These are phyloP conservation scores for Diarsia rubi DNA, from an alignment of 2,888 invertebrate species.

Conservation along the genomic window DNA sequence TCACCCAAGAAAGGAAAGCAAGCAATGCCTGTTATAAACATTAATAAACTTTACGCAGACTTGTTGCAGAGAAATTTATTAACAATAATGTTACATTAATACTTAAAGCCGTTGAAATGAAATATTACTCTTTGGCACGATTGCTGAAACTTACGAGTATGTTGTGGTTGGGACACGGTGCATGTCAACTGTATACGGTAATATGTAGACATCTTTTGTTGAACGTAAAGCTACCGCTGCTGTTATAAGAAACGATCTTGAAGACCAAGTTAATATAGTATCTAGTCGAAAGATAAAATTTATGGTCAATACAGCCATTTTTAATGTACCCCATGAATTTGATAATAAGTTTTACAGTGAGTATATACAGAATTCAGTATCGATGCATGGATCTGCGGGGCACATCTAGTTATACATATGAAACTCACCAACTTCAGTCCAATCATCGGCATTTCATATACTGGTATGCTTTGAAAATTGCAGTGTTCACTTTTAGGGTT, in stretches of 20 bases:
- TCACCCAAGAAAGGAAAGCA: conserved; percentile 54
- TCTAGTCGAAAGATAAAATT: not conserved
- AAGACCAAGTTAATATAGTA: not conserved
- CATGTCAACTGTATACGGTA: conserved; percentile 12
- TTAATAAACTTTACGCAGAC: conserved; percentile 69
- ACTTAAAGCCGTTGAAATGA: conserved; percentile 75
- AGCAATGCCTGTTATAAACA: conserved; percentile 57
- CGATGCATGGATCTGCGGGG: not conserved
- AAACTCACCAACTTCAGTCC: not conserved
- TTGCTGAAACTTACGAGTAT: conserved; percentile 59
- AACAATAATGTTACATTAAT: conserved; percentile 72
- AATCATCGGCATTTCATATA: not conserved
- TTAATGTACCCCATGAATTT: not conserved
- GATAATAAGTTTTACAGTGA: not conserved
- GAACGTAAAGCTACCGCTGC: conserved; percentile 1
- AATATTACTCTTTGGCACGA: conserved; percentile 79
- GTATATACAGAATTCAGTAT: not conserved
- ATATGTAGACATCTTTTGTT: conserved; percentile 1
- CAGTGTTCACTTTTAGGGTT: conserved; percentile 21
- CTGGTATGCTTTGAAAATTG: conserved; percentile 11
- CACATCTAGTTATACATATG: not conserved
- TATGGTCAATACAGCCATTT: not conserved
- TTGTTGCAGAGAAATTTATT: conserved; percentile 72
- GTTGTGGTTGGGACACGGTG: conserved; percentile 18
- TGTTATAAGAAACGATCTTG: not conserved